phyloP scores from a whole-genome alignment of 1,140 invertebrate species.

The Anthonomus grandis region DNA sequence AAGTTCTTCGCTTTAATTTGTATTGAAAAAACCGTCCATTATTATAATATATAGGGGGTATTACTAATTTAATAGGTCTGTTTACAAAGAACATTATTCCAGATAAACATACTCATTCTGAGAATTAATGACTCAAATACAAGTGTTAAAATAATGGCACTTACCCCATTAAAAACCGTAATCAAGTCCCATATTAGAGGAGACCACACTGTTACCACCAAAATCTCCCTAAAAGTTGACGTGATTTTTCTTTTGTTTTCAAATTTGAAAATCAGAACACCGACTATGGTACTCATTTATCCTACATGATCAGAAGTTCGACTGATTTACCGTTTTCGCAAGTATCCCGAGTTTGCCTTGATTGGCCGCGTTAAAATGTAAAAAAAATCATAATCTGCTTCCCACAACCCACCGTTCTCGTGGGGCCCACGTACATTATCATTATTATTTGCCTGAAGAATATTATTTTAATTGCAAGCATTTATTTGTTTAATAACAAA shows the following conservation, averaged over 20 bases:
- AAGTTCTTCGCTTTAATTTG: too few species aligned
- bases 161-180: not conserved
- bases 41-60: too few species aligned
- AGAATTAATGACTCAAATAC: too few species aligned
- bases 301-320: conserved; percentile 11
- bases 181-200: not conserved
- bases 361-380: conserved; percentile 13
- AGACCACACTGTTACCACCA: not conserved
- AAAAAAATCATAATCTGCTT: conserved; percentile 23
- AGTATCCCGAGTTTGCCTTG: conserved; percentile 17
- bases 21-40: too few species aligned
- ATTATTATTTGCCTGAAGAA: conserved; percentile 14
- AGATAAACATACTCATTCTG: too few species aligned
- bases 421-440: conserved; percentile 1
- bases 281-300: not conserved
- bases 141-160: too few species aligned
- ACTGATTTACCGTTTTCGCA: conserved; percentile 10
- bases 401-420: conserved; percentile 13
- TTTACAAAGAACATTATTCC: too few species aligned
- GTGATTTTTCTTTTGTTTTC: too few species aligned
- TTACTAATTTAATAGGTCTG: too few species aligned
- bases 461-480: conserved; percentile 17
- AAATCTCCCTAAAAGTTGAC: too few species aligned
- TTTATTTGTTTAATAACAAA: not conserved
- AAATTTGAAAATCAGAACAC: too few species aligned